Percentiles rank a stretch among this genome's conserved stretches.
These are phyloP conservation scores for Monochamus alternatus DNA, from an alignment of 2,888 invertebrate genomes.

Conservation along the genomic window DNA sequence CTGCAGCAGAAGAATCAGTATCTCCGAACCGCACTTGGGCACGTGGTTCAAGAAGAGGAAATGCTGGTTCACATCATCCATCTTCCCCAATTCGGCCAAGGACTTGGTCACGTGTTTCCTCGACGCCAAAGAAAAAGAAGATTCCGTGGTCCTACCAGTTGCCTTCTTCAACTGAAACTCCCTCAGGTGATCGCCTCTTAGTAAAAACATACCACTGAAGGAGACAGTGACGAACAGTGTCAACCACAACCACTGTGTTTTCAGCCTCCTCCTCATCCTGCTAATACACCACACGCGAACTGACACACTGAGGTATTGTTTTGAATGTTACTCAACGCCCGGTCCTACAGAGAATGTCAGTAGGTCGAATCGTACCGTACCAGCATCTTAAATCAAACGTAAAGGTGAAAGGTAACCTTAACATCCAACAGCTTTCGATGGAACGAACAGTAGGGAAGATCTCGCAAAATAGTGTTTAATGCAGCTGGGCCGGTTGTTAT, in stretches of 20 bases:
- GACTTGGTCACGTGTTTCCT: slow-evolving; percentile 72
- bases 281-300: not conserved
- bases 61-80: slow-evolving; percentile 72
- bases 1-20: slow-evolving; percentile 75
- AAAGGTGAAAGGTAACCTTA: slow-evolving; percentile 61
- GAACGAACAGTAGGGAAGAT: not conserved
- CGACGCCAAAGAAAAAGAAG: slow-evolving; percentile 56
- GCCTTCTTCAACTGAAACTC: slow-evolving; percentile 37
- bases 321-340: slow-evolving; percentile 12
- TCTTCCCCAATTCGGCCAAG: slow-evolving; percentile 71
- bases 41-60: slow-evolving; percentile 76
- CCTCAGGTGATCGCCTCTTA: slow-evolving; percentile 40
- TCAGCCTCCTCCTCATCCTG: slow-evolving; percentile 37
- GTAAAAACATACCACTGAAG: slow-evolving; percentile 53
- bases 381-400: slow-evolving; percentile 41
- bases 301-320: not conserved
- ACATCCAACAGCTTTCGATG: slow-evolving; percentile 34
- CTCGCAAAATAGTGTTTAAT: not conserved
- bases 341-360: slow-evolving; percentile 49
- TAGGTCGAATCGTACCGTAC: slow-evolving; percentile 48
- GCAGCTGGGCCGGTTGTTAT: not conserved
- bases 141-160: slow-evolving; percentile 40
- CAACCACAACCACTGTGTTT: slow-evolving; percentile 51
- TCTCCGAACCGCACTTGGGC: slow-evolving; percentile 76
- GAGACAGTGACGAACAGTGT: slow-evolving; percentile 45